These are phyloP conservation scores for Hypomecis punctinalis DNA, from an alignment of 2,888 invertebrate species.

Conservation along the genomic window DNA sequence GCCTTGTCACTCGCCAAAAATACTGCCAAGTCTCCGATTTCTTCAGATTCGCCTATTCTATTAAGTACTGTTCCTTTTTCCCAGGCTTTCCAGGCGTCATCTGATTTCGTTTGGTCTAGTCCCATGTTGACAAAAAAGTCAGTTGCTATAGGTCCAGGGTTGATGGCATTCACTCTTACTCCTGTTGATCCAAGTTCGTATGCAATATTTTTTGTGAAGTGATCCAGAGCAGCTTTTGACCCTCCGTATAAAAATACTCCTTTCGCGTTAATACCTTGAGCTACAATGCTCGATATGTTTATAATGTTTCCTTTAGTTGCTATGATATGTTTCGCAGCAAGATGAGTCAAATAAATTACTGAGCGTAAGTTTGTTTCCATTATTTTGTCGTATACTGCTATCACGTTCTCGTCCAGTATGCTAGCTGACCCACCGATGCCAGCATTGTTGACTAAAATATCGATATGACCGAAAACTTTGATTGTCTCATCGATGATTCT, in stretches of 20 bases:
- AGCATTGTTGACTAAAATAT: slow-evolving; percentile 56
- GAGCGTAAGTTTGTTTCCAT: slow-evolving; percentile 54
- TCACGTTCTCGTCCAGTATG: slow-evolving; percentile 46
- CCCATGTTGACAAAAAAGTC: slow-evolving; percentile 41
- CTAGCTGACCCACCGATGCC: slow-evolving; percentile 39
- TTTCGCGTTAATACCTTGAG: too few species aligned
- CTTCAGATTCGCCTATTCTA: too few species aligned
- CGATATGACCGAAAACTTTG: slow-evolving; percentile 48
- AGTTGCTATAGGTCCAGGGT: slow-evolving; percentile 92
- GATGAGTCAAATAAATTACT: slow-evolving; percentile 48
- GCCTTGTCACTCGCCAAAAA: too few species aligned
- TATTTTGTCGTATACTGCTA: slow-evolving; percentile 48
- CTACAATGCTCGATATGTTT: too few species aligned
- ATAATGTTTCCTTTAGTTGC: too few species aligned
- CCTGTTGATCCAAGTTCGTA: slow-evolving; percentile 89
- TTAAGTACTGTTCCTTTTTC: slow-evolving; percentile 93
- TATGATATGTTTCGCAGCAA: slow-evolving; percentile 43
- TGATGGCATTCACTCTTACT: too few species aligned
- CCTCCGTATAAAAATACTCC: slow-evolving; percentile 38
- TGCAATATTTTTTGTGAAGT: slow-evolving; percentile 94
- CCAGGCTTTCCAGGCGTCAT: slow-evolving; percentile 84
- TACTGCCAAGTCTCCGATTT: too few species aligned
- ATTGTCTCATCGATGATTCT: slow-evolving; percentile 45
- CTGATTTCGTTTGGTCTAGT: not conserved
- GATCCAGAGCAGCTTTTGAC: slow-evolving; percentile 88